A percentile compares a stretch with the other conserved stretches of the same genome.
These are phyloP conservation scores for Drepanosiphum platanoidis DNA, from an alignment of 2,888 invertebrate genomes.

Conservation along the genomic window DNA sequence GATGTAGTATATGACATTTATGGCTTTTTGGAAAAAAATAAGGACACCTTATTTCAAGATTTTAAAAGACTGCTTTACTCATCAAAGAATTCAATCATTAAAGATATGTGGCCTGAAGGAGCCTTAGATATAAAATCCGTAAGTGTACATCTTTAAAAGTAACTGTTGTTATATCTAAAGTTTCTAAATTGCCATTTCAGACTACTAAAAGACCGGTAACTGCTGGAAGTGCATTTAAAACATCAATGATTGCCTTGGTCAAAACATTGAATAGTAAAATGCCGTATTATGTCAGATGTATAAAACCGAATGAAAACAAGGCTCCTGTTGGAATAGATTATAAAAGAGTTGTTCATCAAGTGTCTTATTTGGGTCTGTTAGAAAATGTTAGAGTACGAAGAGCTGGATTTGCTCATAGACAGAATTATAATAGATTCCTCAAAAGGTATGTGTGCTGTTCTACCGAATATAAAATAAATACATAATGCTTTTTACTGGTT, in stretches of 20 bases:
- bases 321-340: slow-evolving; percentile 86
- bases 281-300: slow-evolving; percentile 96
- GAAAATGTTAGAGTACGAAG: slow-evolving; percentile 96
- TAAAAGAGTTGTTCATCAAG: slow-evolving; percentile 79
- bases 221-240: slow-evolving; percentile 93
- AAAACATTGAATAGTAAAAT: slow-evolving; percentile 89
- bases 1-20: slow-evolving; percentile 90
- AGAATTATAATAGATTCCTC: slow-evolving; percentile 91
- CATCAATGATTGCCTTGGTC: slow-evolving; percentile 91
- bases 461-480: neutral
- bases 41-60: slow-evolving; percentile 95
- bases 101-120: slow-evolving; percentile 97
- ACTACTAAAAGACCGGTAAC: slow-evolving; percentile 95
- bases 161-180: neutral
- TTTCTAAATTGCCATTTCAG: slow-evolving; percentile 68
- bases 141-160: slow-evolving; percentile 64
- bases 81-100: slow-evolving; percentile 76
- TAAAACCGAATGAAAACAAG: slow-evolving; percentile 96
- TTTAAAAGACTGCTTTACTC: slow-evolving; percentile 93
- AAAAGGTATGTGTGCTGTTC: slow-evolving; percentile 71
- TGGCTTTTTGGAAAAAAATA: slow-evolving; percentile 97
- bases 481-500: neutral
- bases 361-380: slow-evolving; percentile 87
- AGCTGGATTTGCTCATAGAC: slow-evolving; percentile 96
- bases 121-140: slow-evolving; percentile 86